A percentile compares a stretch with the other conserved stretches of the same genome.
These are phyloP conservation scores for Limanda limanda DNA, from an alignment of 2,113 vertebrate genomes.

Conservation along the genomic window DNA sequence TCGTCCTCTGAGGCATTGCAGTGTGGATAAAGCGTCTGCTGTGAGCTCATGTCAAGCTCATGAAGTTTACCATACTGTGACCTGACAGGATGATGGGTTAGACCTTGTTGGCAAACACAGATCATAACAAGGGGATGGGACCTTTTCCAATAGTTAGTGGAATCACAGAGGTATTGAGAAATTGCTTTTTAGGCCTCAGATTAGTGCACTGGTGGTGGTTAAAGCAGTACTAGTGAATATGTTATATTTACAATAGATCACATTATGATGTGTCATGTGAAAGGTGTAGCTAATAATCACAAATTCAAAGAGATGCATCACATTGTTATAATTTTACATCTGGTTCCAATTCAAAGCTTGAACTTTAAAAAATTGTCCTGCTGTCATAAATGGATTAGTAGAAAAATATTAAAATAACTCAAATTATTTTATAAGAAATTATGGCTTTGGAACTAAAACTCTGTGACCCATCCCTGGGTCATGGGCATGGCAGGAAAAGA, in stretches of 20 bases:
- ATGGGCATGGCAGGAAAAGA: no score
- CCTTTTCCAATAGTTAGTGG: background rate
- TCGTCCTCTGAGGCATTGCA: background rate
- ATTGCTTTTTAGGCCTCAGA: background rate
- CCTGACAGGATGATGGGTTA: constrained; percentile 2
- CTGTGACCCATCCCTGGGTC: no score
- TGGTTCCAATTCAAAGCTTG: no score
- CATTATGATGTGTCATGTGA: background rate
- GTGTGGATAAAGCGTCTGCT: background rate
- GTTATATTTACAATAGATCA: background rate
- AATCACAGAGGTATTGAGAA: background rate
- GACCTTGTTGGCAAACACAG: background rate
- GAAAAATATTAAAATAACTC: no score
- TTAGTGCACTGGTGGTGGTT: background rate
- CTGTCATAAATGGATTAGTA: no score
- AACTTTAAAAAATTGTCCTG: no score
- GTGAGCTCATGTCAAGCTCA: constrained; percentile 16
- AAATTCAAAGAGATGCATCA: background rate
- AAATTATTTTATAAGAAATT: no score
- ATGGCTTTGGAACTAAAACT: no score
- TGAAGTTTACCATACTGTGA: constrained; percentile 1
- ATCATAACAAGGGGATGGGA: constrained; percentile 3
- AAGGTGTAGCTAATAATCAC: background rate
- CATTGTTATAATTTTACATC: no score
- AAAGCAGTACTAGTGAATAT: background rate